phyloP scores from a whole-genome alignment of 2,888 invertebrate genomes.

The Galerucella calmariensis region DNA sequence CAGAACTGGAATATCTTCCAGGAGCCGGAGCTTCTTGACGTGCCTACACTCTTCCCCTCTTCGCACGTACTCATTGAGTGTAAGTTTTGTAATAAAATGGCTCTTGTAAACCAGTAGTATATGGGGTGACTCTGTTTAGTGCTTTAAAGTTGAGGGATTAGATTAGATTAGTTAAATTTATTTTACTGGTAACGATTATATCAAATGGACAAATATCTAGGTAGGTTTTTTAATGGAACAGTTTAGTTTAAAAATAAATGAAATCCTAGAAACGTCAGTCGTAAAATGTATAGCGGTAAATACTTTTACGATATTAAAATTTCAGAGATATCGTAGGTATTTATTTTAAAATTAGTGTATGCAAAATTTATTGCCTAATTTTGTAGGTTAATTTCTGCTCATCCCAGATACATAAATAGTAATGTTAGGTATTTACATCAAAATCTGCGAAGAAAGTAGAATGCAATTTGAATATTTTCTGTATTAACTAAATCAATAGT shows the following conservation, averaged over 20 bases:
- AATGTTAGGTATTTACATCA: neutral
- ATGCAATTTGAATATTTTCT: constrained; percentile 8
- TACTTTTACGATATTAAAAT: neutral
- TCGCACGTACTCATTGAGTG: no score
- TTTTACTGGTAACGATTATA: neutral
- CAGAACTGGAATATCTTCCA: no score
- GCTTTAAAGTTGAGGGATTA: no score
- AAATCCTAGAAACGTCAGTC: neutral
- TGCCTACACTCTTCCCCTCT: no score
- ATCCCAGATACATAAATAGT: constrained; percentile 9
- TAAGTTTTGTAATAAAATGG: no score
- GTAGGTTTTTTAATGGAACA: no score
- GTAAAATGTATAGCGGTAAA: neutral
- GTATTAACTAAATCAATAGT: neutral
- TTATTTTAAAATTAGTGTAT: constrained; percentile 8
- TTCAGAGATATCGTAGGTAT: neutral
- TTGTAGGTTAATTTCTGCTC: constrained; percentile 8
- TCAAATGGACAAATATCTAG: neutral
- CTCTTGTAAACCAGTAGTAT: no score
- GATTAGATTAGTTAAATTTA: no score
- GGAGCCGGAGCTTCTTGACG: no score
- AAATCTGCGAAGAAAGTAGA: constrained; percentile 5
- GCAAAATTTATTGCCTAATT: constrained; percentile 1
- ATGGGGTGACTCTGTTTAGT: no score
- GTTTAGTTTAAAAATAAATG: no score